These are phyloP conservation scores for Oligia latruncula DNA, from an alignment of 2,888 invertebrate genomes.

Conservation along the genomic window DNA sequence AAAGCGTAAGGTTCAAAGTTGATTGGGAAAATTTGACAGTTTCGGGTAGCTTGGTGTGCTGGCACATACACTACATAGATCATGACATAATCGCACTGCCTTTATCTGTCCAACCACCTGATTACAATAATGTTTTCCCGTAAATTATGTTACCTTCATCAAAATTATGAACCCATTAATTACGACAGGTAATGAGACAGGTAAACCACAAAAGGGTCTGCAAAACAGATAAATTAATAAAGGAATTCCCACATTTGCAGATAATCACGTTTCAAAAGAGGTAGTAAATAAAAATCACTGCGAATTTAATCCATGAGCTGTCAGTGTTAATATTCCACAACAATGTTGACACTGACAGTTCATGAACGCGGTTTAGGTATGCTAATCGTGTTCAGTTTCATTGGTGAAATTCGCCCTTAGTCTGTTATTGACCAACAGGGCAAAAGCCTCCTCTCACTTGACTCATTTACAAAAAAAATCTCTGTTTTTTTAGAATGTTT, in stretches of 20 bases:
- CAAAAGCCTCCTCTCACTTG: background rate
- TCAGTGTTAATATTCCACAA: background rate
- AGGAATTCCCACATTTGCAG: background rate
- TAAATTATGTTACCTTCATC: conserved; percentile 25
- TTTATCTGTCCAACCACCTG: background rate
- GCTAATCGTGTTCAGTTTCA: background rate
- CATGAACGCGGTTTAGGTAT: background rate
- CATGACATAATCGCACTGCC: background rate
- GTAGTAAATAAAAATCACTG: background rate
- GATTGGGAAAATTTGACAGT: too few species aligned
- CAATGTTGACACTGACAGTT: background rate
- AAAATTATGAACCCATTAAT: conserved; percentile 28
- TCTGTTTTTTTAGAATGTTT: background rate
- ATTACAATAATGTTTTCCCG: background rate
- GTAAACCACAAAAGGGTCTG: background rate
- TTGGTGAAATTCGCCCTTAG: background rate
- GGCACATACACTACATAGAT: background rate
- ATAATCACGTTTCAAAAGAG: background rate
- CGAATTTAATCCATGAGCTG: background rate
- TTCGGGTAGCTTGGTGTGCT: too few species aligned
- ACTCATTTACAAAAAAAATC: background rate
- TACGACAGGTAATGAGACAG: conserved; percentile 9
- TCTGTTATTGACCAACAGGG: background rate
- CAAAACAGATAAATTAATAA: background rate
- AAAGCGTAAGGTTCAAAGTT: too few species aligned